These are phyloP conservation scores for Harpagus bidentatus DNA, from an alignment of 2,113 vertebrate species.

Conservation along the genomic window DNA sequence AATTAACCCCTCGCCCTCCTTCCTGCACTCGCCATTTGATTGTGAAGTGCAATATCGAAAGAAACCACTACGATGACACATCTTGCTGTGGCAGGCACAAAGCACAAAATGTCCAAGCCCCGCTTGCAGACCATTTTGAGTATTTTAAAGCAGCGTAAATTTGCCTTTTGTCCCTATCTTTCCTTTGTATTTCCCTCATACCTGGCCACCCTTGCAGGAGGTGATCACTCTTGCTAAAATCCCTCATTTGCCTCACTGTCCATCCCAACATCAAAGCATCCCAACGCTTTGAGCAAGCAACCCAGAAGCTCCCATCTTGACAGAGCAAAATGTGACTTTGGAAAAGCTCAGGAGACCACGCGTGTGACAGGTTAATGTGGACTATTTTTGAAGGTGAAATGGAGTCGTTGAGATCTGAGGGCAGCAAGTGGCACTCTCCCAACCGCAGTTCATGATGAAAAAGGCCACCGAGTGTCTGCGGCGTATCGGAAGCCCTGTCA, in stretches of 20 bases:
- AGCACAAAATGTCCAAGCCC: not conserved
- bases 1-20: not conserved
- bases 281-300: not conserved
- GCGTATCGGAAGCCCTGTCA: not conserved
- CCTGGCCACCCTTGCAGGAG: not conserved
- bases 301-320: not conserved
- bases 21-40: not conserved
- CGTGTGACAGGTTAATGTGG: not conserved
- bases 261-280: not conserved
- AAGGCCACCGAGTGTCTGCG: not conserved
- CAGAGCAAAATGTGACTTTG: not conserved
- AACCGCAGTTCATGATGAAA: not conserved
- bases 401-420: not conserved
- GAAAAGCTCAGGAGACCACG: rapidly evolving
- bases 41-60: not conserved
- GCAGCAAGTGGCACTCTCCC: not conserved
- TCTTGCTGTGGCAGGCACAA: not conserved
- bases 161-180: not conserved
- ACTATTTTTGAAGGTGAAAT: not conserved
- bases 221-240: not conserved
- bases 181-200: not conserved
- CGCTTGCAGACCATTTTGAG: not conserved
- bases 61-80: not conserved
- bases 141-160: not conserved
- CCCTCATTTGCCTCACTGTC: not conserved